These are phyloP conservation scores for Ennomos quercinarius DNA, from an alignment of 2,888 invertebrate genomes.

Conservation along the genomic window DNA sequence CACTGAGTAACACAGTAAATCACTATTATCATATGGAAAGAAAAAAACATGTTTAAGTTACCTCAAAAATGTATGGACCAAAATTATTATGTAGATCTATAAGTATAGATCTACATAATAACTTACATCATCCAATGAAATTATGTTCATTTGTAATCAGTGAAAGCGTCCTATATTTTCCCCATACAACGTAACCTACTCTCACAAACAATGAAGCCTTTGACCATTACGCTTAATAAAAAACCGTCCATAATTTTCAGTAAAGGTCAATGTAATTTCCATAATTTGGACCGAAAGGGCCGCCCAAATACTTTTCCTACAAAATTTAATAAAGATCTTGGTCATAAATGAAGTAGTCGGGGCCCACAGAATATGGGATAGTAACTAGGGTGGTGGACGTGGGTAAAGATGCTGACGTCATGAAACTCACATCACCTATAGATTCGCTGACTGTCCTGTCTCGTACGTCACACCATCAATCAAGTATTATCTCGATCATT, in stretches of 20 bases:
- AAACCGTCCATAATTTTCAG: conserved; percentile 22
- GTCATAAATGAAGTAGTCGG: conserved; percentile 5
- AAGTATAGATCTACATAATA: no score
- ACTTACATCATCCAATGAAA: conserved; percentile 3
- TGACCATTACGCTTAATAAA: conserved; percentile 28
- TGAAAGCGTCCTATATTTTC: conserved; percentile 7
- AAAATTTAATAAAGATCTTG: conserved; percentile 13
- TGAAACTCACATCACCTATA: conserved; percentile 9
- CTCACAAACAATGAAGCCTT: conserved; percentile 25
- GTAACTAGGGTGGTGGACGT: no score
- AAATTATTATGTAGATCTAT: neutral
- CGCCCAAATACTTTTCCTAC: conserved; percentile 5
- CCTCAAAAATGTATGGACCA: neutral
- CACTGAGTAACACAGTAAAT: no score
- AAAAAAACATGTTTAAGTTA: no score
- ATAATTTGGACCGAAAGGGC: conserved; percentile 10
- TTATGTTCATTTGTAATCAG: conserved; percentile 23
- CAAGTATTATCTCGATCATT: conserved; percentile 11
- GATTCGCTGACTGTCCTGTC: conserved; percentile 16
- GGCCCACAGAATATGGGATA: neutral
- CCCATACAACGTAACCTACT: conserved; percentile 16
- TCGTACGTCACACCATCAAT: conserved; percentile 8
- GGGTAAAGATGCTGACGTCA: conserved; percentile 17
- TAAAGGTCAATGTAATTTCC: conserved; percentile 28
- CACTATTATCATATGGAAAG: no score